Evolutionary conservation across 2,888 invertebrate species (phyloP), one percentile per base, ranked within the genome.

Genomic region (Cephus sareptanus): DNA sequence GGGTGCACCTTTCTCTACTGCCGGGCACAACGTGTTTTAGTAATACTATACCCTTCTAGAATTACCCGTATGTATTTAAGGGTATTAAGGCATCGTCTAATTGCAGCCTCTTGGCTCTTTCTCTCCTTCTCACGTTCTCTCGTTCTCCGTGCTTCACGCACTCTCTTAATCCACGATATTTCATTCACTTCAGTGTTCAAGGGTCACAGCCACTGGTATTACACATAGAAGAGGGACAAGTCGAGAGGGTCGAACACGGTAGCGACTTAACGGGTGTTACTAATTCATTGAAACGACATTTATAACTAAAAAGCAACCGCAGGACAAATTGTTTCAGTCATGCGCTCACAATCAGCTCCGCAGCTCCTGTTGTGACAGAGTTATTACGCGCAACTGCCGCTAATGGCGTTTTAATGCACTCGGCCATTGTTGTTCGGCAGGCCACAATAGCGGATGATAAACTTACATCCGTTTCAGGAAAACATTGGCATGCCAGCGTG

Each of bases 11-110:
- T 56, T 15, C 56, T 56, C 56, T 56, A 56, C 9, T 56, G 56
- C 56, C 23, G 56, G 56, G 56, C 56, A 56, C 9, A 56, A 56
- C 56, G 79, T 89, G 88, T 89, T 90, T 90, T 87, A 81, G 89
- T 87, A 90, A 90, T 82, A 82, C 79, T 87, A 90, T 88, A 90
- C 88, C 87, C 89, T 85, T 86, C 89, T 90, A 87, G 85, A 84
- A 81, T 90, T 90, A 87, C 89, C 56, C 79, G 79, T 75, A 78
- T 82, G 80, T 82, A 85, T 85, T 88, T 85, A 84, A 85, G 85
- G 85, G 85, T 79, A 85, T 84, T 83, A 82, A 87, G 83, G 83
- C 82, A 87, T 87, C 84, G 86, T 74, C 87, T 87, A 89, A 88
- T 89, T 89, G 86, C 84, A 74, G 81, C 74, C 76, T 77, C 79